These are phyloP conservation scores for Platorchestia sp. DNA, from an alignment of 1,140 invertebrate genomes.

Conservation along the genomic window DNA sequence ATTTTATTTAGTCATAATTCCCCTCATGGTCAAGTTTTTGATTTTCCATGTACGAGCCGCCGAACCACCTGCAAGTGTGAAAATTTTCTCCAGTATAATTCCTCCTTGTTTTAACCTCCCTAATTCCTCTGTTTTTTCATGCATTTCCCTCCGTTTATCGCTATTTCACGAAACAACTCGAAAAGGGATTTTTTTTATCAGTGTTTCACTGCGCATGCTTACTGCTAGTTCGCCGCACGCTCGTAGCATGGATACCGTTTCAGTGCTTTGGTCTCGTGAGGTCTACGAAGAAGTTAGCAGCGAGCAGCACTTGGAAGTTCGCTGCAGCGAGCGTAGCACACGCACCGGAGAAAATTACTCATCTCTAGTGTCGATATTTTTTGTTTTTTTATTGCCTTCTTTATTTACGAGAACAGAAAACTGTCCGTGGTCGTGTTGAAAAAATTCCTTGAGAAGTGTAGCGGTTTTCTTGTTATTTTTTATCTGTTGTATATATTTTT, in stretches of 20 bases:
- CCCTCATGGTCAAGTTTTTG: too few relatives aligned
- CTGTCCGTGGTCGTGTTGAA: neutral
- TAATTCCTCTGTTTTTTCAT: too few relatives aligned
- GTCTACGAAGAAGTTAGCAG: neutral
- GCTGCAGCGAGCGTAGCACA: neutral
- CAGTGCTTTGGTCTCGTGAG: neutral
- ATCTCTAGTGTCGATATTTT: neutral
- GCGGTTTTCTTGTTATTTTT: neutral
- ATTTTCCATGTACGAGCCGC: neutral
- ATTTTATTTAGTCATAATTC: too few relatives aligned
- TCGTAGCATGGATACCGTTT: neutral
- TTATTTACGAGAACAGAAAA: neutral
- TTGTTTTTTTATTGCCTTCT: neutral
- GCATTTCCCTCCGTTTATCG: too few relatives aligned
- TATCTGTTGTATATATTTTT: neutral
- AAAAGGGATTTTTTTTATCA: neutral
- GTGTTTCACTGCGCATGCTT: neutral
- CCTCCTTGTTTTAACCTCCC: too few relatives aligned
- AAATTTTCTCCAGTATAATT: neutral
- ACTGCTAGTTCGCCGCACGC: neutral
- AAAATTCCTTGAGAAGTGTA: neutral
- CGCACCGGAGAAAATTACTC: neutral
- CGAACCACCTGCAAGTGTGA: neutral
- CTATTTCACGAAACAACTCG: neutral
- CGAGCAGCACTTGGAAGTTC: neutral